phyloP scores from a whole-genome alignment of 1,140 invertebrate species.

The Nephotettix cincticeps region DNA sequence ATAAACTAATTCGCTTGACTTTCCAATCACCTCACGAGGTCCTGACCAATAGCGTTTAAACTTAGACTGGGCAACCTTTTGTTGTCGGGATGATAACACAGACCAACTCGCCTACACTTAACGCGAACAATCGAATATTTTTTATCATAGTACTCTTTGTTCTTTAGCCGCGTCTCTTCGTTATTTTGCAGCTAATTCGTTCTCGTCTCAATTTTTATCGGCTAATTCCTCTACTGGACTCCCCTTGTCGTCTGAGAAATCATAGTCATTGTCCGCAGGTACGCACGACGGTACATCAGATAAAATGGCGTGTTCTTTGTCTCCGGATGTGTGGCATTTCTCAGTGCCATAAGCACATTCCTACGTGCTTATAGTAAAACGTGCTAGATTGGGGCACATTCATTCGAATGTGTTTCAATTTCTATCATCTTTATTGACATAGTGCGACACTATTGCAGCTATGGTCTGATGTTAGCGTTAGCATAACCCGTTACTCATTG shows the following conservation, averaged over 20 bases:
- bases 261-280: not conserved
- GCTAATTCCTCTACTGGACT: not conserved
- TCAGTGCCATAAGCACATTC: not conserved
- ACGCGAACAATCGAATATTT: not conserved
- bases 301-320: not conserved
- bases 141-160: not conserved
- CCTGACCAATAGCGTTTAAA: constrained; percentile 6
- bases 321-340: not conserved
- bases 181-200: constrained; percentile 1
- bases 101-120: not conserved
- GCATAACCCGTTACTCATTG: not conserved
- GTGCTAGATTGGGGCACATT: no score
- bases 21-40: not conserved
- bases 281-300: not conserved
- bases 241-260: not conserved
- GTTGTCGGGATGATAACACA: not conserved
- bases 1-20: not conserved
- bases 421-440: not conserved
- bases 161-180: not conserved
- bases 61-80: not conserved
- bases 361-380: no score
- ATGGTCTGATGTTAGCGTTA: not conserved
- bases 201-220: not conserved
- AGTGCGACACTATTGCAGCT: not conserved
- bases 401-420: not conserved